A percentile compares a stretch with the other conserved stretches of the same genome.
Conservation (phyloP, 2,797 vertebrate genomes). For the Sternotherus odoratus region DNA sequence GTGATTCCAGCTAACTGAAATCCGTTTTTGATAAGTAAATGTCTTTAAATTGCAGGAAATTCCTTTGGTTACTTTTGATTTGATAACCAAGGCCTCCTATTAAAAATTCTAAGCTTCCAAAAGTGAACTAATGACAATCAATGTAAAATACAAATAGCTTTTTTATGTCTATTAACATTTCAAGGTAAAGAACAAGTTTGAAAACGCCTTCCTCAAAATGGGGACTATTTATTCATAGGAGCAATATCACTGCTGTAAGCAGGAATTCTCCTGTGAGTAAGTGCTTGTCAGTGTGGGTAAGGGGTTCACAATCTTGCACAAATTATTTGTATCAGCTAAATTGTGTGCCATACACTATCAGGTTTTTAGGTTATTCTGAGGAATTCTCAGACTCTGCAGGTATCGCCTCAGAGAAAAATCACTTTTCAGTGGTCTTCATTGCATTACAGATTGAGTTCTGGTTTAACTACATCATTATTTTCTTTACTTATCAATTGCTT, state of each 20-base stretch:
- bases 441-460: neutral
- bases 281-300: neutral
- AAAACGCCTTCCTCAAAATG: neutral
- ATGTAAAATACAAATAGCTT: neutral
- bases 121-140: conserved; percentile 5
- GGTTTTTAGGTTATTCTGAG: neutral
- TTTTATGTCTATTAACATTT: conserved; percentile 14
- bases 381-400: neutral
- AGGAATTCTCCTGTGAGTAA: neutral
- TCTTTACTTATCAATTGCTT: neutral
- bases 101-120: conserved; percentile 16
- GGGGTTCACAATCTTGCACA: neutral
- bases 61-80: neutral
- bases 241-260: neutral
- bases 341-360: neutral
- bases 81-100: neutral
- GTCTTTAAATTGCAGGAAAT: conserved; percentile 10
- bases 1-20: neutral
- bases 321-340: neutral
- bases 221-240: neutral
- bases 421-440: neutral
- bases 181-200: neutral
- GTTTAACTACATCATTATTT: neutral
- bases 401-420: neutral
- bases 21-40: neutral